Evolutionary conservation across 2,888 invertebrate species (phyloP).

Genomic region (Scotopteryx bipunctaria): DNA sequence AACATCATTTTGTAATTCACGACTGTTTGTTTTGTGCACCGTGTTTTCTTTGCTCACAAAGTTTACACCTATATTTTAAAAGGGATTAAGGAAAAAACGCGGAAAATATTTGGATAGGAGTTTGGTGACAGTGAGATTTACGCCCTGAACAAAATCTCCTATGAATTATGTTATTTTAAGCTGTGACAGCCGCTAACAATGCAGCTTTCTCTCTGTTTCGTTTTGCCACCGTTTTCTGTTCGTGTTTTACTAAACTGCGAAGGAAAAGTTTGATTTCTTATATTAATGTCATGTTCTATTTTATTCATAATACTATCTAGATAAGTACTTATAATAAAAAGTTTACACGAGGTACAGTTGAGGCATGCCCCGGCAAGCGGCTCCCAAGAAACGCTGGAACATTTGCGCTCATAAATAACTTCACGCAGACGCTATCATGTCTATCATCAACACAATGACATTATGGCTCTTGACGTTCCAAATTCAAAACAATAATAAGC

Average conservation of each 20-base stretch:
- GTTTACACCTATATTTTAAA: constrained; percentile 39
- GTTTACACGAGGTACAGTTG: neutral
- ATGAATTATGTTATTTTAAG: constrained; percentile 67
- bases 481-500: constrained; percentile 78
- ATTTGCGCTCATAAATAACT: constrained; percentile 52
- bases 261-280: too few relatives aligned
- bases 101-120: constrained; percentile 47
- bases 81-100: constrained; percentile 45
- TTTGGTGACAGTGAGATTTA: constrained; percentile 64
- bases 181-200: constrained; percentile 69
- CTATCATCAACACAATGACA: constrained; percentile 61
- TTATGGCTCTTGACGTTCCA: constrained; percentile 61
- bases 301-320: too few relatives aligned
- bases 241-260: too few relatives aligned
- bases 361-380: constrained; percentile 5
- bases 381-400: constrained; percentile 39
- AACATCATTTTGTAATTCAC: constrained; percentile 9
- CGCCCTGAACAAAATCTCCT: constrained; percentile 60
- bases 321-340: constrained; percentile 8
- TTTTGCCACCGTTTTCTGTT: constrained; percentile 43
- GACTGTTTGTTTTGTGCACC: constrained; percentile 15
- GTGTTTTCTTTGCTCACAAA: constrained; percentile 25
- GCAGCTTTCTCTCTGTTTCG: constrained; percentile 57
- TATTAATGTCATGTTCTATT: too few relatives aligned
- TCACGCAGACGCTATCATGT: constrained; percentile 56